Conservation (phyloP, 2,888 invertebrate genomes). For the Troides helena region DNA sequence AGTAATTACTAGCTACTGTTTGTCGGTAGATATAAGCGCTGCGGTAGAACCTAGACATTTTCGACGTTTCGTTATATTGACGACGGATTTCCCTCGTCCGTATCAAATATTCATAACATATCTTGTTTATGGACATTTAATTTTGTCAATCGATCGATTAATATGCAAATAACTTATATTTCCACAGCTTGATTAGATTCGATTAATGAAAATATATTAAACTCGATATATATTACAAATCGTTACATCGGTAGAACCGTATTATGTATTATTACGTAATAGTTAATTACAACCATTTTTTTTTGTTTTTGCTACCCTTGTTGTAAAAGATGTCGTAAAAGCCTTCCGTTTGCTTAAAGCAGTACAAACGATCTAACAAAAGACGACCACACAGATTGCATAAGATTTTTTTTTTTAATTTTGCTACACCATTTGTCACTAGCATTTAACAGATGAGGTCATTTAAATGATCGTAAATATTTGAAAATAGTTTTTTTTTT, state of each 20-base stretch:
- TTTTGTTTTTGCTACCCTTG: neutral
- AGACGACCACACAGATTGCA: slow-evolving; percentile 26
- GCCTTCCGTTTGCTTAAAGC: slow-evolving; percentile 15
- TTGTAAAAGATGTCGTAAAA: neutral
- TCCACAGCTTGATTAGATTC: slow-evolving; percentile 14
- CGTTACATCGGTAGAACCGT: too few relatives aligned
- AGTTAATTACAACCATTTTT: neutral
- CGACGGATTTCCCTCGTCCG: slow-evolving; percentile 13
- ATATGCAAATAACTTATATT: slow-evolving; percentile 16
- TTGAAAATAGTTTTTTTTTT: neutral
- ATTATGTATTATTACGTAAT: too few relatives aligned
- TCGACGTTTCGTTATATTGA: slow-evolving; percentile 13
- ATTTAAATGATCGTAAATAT: slow-evolving; percentile 4
- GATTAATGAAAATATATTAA: neutral
- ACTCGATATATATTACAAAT: neutral
- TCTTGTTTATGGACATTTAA: slow-evolving; percentile 18
- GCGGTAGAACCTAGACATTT: neutral
- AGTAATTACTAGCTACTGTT: too few relatives aligned
- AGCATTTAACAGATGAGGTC: slow-evolving; percentile 6
- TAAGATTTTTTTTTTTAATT: neutral
- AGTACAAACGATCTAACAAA: slow-evolving; percentile 6
- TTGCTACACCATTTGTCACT: neutral
- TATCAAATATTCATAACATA: slow-evolving; percentile 23
- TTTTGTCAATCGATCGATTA: slow-evolving; percentile 25
- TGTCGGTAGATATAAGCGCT: too few relatives aligned